phyloP scores from a whole-genome alignment of 1,140 invertebrate species.

The Neotoxoptera formosana region DNA sequence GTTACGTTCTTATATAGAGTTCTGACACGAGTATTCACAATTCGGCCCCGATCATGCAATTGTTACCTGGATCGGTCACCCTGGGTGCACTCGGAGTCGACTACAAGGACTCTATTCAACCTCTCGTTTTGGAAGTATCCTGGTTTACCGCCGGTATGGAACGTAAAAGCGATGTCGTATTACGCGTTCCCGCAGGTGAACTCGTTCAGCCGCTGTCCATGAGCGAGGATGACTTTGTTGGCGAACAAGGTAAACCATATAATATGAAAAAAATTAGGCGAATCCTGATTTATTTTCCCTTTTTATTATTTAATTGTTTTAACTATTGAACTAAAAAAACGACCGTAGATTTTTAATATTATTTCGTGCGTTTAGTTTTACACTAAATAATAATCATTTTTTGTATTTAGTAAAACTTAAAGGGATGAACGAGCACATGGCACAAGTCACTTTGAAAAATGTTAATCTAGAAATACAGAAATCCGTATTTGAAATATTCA shows the following conservation, averaged over 20 bases:
- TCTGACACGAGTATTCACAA: slow-evolving; percentile 82
- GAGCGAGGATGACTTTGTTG: slow-evolving; percentile 75
- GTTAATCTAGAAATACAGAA: slow-evolving; percentile 65
- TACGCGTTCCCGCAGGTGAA: slow-evolving; percentile 89
- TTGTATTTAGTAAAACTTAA: slow-evolving; percentile 65
- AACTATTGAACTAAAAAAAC: not conserved
- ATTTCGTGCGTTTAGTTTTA: not conserved
- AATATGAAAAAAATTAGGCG: not conserved
- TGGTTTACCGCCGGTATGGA: slow-evolving; percentile 69
- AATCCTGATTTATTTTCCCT: not conserved
- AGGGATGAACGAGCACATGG: slow-evolving; percentile 88
- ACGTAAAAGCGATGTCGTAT: slow-evolving; percentile 69
- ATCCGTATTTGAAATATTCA: slow-evolving; percentile 78
- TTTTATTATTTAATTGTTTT: not conserved
- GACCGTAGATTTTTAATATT: not conserved
- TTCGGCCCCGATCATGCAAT: slow-evolving; percentile 74
- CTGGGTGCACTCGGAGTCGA: slow-evolving; percentile 83
- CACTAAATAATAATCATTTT: not conserved
- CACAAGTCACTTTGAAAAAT: slow-evolving; percentile 65
- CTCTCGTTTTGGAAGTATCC: slow-evolving; percentile 80
- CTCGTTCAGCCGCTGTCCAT: slow-evolving; percentile 84
- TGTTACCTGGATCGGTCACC: slow-evolving; percentile 67
- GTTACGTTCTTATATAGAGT: slow-evolving; percentile 62
- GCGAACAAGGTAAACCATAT: slow-evolving; percentile 72
- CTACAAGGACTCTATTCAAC: slow-evolving; percentile 93